Base-by-base conservation (phyloP, 1,140 invertebrate genomes). In the Saccostrea cuccullata region DNA sequence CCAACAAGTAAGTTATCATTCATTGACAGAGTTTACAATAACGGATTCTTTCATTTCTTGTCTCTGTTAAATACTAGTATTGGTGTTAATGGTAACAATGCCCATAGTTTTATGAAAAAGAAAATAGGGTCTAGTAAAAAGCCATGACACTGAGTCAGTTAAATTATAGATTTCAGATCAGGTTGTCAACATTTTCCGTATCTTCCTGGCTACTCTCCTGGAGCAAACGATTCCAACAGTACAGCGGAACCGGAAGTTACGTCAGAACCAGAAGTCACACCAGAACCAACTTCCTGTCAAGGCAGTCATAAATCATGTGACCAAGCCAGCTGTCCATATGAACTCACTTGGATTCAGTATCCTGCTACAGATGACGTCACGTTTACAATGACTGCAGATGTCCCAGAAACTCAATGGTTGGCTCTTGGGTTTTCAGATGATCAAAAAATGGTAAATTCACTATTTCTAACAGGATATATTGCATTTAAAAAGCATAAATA, bases 1-100 rank as follows among this genome's bases (percentile, higher is more conserved):
- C 98, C 98, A 11, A 20, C 84, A 85, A 90, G 94, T 93, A 91
- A 91, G 89, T 88, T n/a, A 84, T 23, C 1, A 47, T 47, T 47
- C 47, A 47, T 36, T 77, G n/a, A 20, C 73, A 82, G 73, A 36
- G 13, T 30, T 82, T 17, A 20, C 17, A 60, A 2, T 12, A 15
- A 60, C 20, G 58, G 58, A 64, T 47, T 1, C 47, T 47, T 47
- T 47, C 47, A 47, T 47, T 47, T 9, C 47, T 9, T 47, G 5
- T 47, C 47, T 47, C 47, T 47, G 47, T 47, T 47, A 9, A 47
- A 8, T 47, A 17, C 13, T 60, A 17, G 58, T 15, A 17, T 20
- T 60, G 12, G 12, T 60, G 9, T 60, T 60, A 36, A 36, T 36
- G 30, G 30, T 60, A 60, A 60, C 58, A 11, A 11, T 60, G 58